Percentiles rank a stretch among this genome's conserved stretches.
These are phyloP conservation scores for Synergus itoensis DNA, from an alignment of 2,888 invertebrate species.

Conservation along the genomic window DNA sequence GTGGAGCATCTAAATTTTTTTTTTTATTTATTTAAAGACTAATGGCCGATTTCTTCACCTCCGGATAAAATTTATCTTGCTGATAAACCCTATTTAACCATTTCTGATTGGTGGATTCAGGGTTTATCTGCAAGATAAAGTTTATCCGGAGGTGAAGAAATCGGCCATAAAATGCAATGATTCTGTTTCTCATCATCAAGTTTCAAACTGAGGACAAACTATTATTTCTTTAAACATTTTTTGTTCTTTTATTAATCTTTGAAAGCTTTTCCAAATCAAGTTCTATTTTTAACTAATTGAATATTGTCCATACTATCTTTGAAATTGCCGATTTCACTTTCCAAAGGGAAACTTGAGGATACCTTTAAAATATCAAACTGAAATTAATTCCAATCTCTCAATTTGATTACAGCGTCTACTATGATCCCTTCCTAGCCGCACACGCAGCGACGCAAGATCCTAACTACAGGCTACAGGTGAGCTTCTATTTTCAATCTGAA, in stretches of 20 bases:
- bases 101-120: no score
- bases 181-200: no score
- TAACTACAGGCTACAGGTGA: conserved; percentile 95
- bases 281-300: not conserved
- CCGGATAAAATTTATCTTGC: no score
- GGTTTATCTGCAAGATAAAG: no score
- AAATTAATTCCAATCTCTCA: conserved; percentile 63
- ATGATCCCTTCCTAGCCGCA: conserved; percentile 96
- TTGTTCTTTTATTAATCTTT: no score
- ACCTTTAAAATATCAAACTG: not conserved
- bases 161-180: no score
- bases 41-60: no score
- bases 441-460: conserved; percentile 89
- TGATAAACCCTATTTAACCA: no score
- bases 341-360: not conserved
- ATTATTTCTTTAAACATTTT: no score
- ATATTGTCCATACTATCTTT: not conserved
- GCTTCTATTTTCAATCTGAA: conserved; percentile 60
- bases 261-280: no score
- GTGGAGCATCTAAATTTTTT: not conserved
- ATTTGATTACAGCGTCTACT: conserved; percentile 89
- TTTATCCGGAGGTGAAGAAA: no score
- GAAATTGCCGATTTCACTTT: not conserved
- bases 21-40: not conserved
- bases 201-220: no score